phyloP scores from a whole-genome alignment of 2,113 vertebrate species.

The Psilopogon haemacephalus region DNA sequence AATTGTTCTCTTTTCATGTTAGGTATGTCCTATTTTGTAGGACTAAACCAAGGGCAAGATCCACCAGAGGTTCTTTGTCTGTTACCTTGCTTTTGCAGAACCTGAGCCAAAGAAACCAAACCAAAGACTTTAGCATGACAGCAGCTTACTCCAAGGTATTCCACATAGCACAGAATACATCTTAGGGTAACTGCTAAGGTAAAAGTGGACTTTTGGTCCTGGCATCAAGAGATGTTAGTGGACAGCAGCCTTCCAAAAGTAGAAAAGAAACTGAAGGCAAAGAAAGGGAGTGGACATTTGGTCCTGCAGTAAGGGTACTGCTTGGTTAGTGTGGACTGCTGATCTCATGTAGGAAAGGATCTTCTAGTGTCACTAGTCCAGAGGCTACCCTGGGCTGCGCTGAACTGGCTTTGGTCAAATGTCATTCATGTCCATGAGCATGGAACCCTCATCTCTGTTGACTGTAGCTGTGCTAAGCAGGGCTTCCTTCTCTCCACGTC shows the following conservation, averaged over 20 bases:
- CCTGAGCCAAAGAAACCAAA: background rate
- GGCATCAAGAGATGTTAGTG: background rate
- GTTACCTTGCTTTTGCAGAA: background rate
- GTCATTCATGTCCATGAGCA: background rate
- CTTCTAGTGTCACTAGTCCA: background rate
- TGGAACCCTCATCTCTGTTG: background rate
- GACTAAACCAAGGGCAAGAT: background rate
- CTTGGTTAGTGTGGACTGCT: fast-evolving
- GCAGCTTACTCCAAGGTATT: background rate
- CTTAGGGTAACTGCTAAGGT: background rate
- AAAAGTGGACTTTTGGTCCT: background rate
- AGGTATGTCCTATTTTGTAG: background rate
- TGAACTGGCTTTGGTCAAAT: background rate
- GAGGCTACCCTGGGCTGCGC: background rate
- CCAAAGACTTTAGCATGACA: background rate
- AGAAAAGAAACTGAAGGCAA: background rate
- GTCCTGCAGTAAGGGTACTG: background rate
- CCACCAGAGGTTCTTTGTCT: background rate
- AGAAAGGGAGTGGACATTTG: background rate
- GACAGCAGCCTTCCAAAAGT: background rate
- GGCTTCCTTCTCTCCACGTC: fast-evolving
- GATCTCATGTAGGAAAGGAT: background rate
- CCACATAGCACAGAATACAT: fast-evolving
- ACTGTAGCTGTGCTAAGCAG: fast-evolving
- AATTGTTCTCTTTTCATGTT: background rate